Percentiles rank a stretch among this genome's conserved stretches.
phyloP scores from a whole-genome alignment of 2,888 invertebrate genomes.

The Chrysomela aeneicollis region DNA sequence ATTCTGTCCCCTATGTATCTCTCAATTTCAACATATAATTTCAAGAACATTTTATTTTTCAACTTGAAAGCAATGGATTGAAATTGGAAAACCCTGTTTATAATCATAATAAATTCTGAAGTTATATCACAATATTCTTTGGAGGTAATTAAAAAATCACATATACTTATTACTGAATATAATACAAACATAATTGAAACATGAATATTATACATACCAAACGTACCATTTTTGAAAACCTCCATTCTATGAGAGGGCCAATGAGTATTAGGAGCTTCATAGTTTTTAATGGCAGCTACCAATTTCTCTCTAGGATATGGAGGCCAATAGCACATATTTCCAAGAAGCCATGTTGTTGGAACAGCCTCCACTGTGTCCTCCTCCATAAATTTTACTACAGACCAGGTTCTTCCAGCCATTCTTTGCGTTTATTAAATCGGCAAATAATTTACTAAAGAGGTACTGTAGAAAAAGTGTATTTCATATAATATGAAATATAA shows the following conservation, averaged over 20 bases:
- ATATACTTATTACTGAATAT: background rate
- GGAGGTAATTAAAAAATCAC: no score
- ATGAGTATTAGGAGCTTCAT: slow-evolving; percentile 33
- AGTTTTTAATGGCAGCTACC: slow-evolving; percentile 20
- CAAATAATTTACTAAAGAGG: background rate
- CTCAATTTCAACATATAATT: no score
- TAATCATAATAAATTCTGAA: background rate
- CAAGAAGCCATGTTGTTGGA: slow-evolving; percentile 14
- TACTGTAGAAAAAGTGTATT: background rate
- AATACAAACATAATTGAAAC: background rate
- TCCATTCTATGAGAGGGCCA: slow-evolving; percentile 5
- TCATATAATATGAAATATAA: background rate
- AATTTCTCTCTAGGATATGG: slow-evolving; percentile 13
- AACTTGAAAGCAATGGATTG: no score
- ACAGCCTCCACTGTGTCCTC: slow-evolving; percentile 20
- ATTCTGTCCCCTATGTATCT: no score
- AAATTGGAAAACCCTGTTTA: background rate
- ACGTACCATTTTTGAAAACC: slow-evolving; percentile 9
- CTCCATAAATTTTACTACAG: slow-evolving; percentile 18
- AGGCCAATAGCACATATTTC: slow-evolving; percentile 15
- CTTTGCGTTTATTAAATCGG: background rate
- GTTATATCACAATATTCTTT: background rate
- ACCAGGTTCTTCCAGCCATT: slow-evolving; percentile 7
- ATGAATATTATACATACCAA: slow-evolving; percentile 12
- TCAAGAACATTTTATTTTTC: no score